These are phyloP conservation scores for Aethes cnicana DNA, from an alignment of 2,888 invertebrate genomes.

Conservation along the genomic window DNA sequence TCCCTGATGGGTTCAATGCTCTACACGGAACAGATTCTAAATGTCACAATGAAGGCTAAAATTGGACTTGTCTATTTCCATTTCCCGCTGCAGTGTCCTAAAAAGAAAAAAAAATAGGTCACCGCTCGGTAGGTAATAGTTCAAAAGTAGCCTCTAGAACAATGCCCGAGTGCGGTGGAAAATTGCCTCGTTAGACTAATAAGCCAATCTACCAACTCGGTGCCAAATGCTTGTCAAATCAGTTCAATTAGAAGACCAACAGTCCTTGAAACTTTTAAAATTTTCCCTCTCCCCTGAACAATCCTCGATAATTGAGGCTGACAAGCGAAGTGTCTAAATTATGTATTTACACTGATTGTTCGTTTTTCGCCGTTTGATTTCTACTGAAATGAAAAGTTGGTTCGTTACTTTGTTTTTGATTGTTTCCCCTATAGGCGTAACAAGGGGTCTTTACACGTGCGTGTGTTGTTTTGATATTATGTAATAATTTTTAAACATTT, in stretches of 20 bases:
- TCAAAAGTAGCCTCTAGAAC: neutral
- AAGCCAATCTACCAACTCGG: conserved; percentile 17
- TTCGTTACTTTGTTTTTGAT: too few relatives aligned
- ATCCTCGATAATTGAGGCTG: conserved; percentile 30
- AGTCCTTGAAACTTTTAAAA: conserved; percentile 32
- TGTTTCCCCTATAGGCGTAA: too few relatives aligned
- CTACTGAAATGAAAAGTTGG: conserved; percentile 1
- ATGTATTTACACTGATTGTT: conserved; percentile 13
- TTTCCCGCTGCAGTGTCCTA: neutral
- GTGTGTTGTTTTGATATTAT: too few relatives aligned
- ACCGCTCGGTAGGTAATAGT: too few relatives aligned
- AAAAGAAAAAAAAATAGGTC: too few relatives aligned
- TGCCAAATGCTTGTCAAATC: conserved; percentile 32
- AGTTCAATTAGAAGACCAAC: conserved; percentile 32
- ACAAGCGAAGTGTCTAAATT: conserved; percentile 20
- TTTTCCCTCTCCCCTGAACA: conserved; percentile 24
- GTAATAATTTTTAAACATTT: too few relatives aligned
- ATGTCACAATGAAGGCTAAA: too few relatives aligned
- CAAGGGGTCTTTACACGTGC: too few relatives aligned
- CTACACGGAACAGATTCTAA: too few relatives aligned
- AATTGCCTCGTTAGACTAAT: conserved; percentile 14
- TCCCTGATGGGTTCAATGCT: too few relatives aligned
- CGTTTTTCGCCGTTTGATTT: conserved; percentile 5
- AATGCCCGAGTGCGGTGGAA: neutral
- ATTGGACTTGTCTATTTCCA: too few relatives aligned